Percentiles rank a stretch among this genome's conserved stretches.
phyloP scores from a whole-genome alignment of 2,888 invertebrate genomes.

The Barypeithes pellucidus region DNA sequence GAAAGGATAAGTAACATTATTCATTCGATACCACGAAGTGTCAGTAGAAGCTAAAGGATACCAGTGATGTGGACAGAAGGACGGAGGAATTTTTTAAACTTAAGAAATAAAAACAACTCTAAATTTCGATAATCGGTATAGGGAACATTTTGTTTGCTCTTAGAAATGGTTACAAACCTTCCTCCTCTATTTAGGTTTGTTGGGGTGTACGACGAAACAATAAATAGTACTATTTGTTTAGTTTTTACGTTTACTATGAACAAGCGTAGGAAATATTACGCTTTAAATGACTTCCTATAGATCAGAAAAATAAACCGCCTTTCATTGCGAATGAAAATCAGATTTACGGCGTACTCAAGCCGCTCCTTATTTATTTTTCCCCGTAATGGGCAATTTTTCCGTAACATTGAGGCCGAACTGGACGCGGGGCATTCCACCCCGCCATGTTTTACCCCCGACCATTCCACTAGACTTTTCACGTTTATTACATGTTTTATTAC shows the following conservation, averaged over 20 bases:
- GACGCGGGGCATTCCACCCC: constrained; percentile 40
- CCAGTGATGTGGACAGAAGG: too few relatives aligned
- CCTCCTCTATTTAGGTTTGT: too few relatives aligned
- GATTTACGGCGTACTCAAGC: constrained; percentile 51
- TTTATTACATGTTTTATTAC: constrained; percentile 56
- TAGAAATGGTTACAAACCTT: too few relatives aligned
- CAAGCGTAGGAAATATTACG: constrained; percentile 12
- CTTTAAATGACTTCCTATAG: constrained; percentile 29
- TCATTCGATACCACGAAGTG: too few relatives aligned
- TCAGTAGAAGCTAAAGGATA: too few relatives aligned
- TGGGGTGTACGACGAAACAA: not conserved
- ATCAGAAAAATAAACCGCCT: constrained; percentile 44
- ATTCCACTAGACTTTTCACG: constrained; percentile 55
- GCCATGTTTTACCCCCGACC: constrained; percentile 50
- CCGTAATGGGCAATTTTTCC: constrained; percentile 55
- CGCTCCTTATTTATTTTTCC: constrained; percentile 54
- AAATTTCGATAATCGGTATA: too few relatives aligned
- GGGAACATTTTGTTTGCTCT: too few relatives aligned
- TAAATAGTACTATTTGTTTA: too few relatives aligned
- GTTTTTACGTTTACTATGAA: not conserved
- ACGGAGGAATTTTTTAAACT: too few relatives aligned
- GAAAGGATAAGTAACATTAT: too few relatives aligned
- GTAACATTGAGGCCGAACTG: constrained; percentile 53
- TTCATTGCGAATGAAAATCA: constrained; percentile 54
- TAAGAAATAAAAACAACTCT: too few relatives aligned